Evolutionary conservation across 2,888 invertebrate species (phyloP), one percentile per base, ranked within the genome.

Genomic region (Ypsolopha sequella): DNA sequence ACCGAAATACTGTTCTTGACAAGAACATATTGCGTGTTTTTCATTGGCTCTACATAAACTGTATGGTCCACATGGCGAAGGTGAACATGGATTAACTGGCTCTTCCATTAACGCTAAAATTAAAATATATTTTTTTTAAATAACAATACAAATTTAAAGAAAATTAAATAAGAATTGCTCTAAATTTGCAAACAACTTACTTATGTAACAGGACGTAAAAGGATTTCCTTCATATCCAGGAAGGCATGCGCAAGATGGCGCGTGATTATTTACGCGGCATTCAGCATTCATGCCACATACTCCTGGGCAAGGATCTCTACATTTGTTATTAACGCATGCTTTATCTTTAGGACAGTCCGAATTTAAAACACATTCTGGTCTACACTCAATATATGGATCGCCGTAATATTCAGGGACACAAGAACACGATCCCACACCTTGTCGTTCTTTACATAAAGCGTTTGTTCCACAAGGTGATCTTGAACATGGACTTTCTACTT

Each of bases 331-430:
- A 50, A 92, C 87, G 68, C 96, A 96, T 34, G 95, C 91, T 76
- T 89, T 92, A 59, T 91, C 89, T 65, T 89, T 89, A 6, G 91
- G 87, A 76, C 96, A 96, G 65, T 96, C 95, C 7, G 93, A 91
- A 73, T 95, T 95, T 60, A 93, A 89, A n/a, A 95, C 91, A 73
- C 96, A 96, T 88, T 96, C 95, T 34, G 95, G 95, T 68, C 94
- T 88, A 73, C 96, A 96, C 66, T 93, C 93, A 44, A 92, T 85
- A 65, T 95, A 95, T 1, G 95, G 95, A 82, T 95, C 95, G 50
- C 96, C 95, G 64, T 91, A 92, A 74, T 94, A 95, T 64, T 94
- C 94, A 53, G 91, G 89, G 57, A 94, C 81, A 79, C 95, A 96
- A 56, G 90, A 88, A 74, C 95, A 96, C 55, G 95, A 93, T 47